phyloP scores from a whole-genome alignment of 2,888 invertebrate species.

The Apomyelois bistriatella region DNA sequence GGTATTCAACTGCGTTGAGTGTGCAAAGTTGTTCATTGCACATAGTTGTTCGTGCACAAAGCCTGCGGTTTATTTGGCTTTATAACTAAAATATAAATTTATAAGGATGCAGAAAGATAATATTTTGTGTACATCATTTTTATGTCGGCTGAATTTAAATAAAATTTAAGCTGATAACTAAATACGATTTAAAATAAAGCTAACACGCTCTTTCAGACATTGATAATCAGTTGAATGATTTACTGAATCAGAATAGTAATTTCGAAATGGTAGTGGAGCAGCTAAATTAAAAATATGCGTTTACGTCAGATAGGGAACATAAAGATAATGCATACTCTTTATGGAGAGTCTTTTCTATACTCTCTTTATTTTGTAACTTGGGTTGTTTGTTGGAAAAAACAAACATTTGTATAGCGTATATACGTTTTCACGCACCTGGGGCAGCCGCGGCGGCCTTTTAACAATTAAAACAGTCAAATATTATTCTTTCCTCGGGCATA shows the following conservation, averaged over 20 bases:
- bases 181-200: not conserved
- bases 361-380: not conserved
- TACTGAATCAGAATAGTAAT: too few relatives aligned
- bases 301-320: too few relatives aligned
- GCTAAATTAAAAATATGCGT: too few relatives aligned
- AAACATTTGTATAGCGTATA: not conserved
- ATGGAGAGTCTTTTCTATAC: not conserved
- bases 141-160: too few relatives aligned
- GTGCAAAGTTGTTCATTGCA: constrained; percentile 20
- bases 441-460: not conserved
- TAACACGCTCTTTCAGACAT: too few relatives aligned
- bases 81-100: not conserved
- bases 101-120: not conserved
- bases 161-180: too few relatives aligned
- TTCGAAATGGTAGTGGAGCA: too few relatives aligned
- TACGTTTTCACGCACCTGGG: not conserved
- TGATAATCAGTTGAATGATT: too few relatives aligned
- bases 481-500: not conserved
- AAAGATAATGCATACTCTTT: too few relatives aligned
- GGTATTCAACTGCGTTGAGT: not conserved
- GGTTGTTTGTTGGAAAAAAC: not conserved
- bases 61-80: constrained; percentile 18
- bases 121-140: not conserved
- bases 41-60: constrained; percentile 12
- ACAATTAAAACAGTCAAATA: not conserved